These are phyloP conservation scores for Bimastos eiseni DNA, from an alignment of 2,888 invertebrate genomes.

Conservation along the genomic window DNA sequence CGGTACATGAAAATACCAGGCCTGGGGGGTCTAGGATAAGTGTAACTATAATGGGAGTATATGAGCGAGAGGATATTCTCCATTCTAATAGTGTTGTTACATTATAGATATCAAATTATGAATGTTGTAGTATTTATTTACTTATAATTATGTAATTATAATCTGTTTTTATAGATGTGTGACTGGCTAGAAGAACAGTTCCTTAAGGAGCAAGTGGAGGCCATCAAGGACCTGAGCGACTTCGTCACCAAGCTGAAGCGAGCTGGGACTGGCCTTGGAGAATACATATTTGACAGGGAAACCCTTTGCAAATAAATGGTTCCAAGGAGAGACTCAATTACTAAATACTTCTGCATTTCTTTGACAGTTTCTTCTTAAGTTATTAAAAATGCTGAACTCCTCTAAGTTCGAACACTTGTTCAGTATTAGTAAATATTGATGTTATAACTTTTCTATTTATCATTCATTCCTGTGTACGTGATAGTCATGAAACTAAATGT, in stretches of 20 bases:
- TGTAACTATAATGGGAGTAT: too few species aligned
- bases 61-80: too few species aligned
- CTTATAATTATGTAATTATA: not conserved
- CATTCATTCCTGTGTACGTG: not conserved
- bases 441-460: too few species aligned
- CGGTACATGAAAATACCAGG: too few species aligned
- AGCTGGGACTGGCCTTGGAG: conserved; percentile 67
- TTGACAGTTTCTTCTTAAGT: not conserved
- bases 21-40: too few species aligned
- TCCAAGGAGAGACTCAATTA: not conserved
- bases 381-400: not conserved
- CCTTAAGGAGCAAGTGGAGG: conserved; percentile 64
- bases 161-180: conserved; percentile 32
- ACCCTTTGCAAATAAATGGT: conserved; percentile 44
- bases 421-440: not conserved
- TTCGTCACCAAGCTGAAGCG: conserved; percentile 74
- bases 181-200: conserved; percentile 58
- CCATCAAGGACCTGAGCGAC: conserved; percentile 72
- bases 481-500: not conserved
- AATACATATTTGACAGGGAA: conserved; percentile 68
- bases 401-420: not conserved
- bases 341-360: not conserved
- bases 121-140: not conserved
- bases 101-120: not conserved
- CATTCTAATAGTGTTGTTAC: not conserved